Percentiles rank a stretch among this genome's conserved stretches.
Evolutionary conservation across 2,888 invertebrate genomes (phyloP).

Genomic region (Ceriagrion tenellum): DNA sequence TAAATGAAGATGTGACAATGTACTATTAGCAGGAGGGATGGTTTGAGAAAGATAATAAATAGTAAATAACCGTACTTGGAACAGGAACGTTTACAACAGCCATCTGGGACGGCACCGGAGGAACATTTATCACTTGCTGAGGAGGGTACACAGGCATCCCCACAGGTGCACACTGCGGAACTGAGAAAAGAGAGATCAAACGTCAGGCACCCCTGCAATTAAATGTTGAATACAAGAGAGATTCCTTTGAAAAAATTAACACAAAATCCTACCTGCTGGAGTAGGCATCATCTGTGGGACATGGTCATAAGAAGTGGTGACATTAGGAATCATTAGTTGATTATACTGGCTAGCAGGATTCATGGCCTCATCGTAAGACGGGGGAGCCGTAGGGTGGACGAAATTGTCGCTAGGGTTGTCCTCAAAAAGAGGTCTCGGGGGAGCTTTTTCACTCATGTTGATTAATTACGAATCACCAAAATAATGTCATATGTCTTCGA

Average conservation of each 20-base stretch:
- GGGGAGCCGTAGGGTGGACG: conserved; percentile 56
- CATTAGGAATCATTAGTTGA: neutral
- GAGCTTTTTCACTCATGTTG: conserved; percentile 42
- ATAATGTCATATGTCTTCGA: neutral
- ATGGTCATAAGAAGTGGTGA: conserved; percentile 7
- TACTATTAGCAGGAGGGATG: neutral
- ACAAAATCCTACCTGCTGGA: neutral
- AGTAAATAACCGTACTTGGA: neutral
- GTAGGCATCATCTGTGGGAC: neutral
- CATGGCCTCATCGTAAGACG: conserved; percentile 55
- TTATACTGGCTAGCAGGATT: neutral
- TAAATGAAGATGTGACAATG: neutral
- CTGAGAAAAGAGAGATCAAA: neutral
- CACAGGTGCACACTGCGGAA: neutral
- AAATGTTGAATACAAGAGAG: too few species aligned
- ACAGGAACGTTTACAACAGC: neutral
- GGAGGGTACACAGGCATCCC: conserved; percentile 45
- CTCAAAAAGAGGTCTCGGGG: neutral
- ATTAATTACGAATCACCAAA: neutral
- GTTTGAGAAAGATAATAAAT: neutral
- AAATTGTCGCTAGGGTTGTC: conserved; percentile 1
- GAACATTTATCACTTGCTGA: conserved; percentile 23
- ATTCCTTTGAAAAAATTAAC: neutral
- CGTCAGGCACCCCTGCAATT: too few species aligned
- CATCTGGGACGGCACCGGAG: neutral